Base-by-base conservation (phyloP, 2,113 vertebrate species). In the Syrrhaptes paradoxus region DNA sequence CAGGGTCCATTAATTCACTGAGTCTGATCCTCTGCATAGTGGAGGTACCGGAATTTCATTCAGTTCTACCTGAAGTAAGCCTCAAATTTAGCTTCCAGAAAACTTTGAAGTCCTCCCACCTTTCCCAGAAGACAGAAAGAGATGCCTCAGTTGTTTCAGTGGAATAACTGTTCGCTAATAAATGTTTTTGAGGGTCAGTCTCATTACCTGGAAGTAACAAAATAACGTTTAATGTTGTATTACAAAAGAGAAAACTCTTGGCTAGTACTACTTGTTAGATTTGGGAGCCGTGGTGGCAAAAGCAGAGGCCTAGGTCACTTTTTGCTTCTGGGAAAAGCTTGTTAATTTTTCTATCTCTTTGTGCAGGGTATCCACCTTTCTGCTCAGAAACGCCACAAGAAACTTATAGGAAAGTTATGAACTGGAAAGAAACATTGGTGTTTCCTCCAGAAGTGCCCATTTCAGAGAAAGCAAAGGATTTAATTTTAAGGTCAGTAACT, bases 401-500 rank as follows among this genome's bases (percentile, higher is more conserved):
- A 97, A 99, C 99, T 0, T 99, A 99, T 65, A 98, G 99, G 94
- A 99, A 99, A 97, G 99, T 99, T 86, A 99, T 99, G 99, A 99
- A 99, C 98, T 99, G 99, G 99, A 99, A 99, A 97, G 99, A 99
- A 97, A 99, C 99, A 0, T 97, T 99, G 38, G 98, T 99, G 41
- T 99, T 99, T 97, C 99, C 99, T 34, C 99, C 99, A 28, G 99
- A 99, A 96, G 99, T 99, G 66, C 99, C 99, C 65, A 99, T 99
- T 95, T 99, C 99, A 8, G 99, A 99, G 96, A 99, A 99, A 96
- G 98, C 99, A 74, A 99, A 99, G 98, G 99, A 99, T 92, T 97
- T 99, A 96, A 99, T 99, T 97, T 97, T 99, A 92, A 99, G 98
- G 99, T 99, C 34, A 79, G 98, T 98, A 67, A n/a, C 24, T 87